A percentile compares a stretch with the other conserved stretches of the same genome.
Evolutionary conservation across 2,888 invertebrate genomes (phyloP).

Genomic region (Mongoloraphidia duomilia): DNA sequence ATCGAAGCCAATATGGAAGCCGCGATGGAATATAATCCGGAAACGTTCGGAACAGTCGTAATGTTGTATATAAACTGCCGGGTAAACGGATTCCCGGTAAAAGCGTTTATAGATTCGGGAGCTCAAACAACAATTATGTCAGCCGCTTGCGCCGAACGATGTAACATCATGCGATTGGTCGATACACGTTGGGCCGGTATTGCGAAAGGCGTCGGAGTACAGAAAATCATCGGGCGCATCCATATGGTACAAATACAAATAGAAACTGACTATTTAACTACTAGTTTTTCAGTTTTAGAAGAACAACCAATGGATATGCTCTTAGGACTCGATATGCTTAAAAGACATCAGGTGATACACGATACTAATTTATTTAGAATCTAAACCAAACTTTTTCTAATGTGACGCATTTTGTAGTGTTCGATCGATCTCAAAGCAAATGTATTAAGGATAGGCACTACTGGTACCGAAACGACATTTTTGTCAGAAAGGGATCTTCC

Average conservation of each 20-base stretch:
- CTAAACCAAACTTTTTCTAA: constrained; percentile 1
- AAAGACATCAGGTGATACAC: constrained; percentile 73
- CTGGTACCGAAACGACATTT: constrained; percentile 81
- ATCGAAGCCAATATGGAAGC: constrained; percentile 98
- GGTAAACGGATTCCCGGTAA: constrained; percentile 92
- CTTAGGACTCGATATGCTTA: constrained; percentile 92
- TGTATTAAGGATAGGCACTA: constrained; percentile 83
- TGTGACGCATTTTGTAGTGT: constrained; percentile 41
- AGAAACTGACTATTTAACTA: constrained; percentile 81
- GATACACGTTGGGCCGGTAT: constrained; percentile 92
- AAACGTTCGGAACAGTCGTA: constrained; percentile 92
- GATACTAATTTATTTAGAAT: background rate
- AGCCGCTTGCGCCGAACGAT: constrained; percentile 84
- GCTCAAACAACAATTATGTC: constrained; percentile 99
- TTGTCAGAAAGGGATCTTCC: constrained; percentile 60
- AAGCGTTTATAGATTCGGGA: constrained; percentile 96
- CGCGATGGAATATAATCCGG: constrained; percentile 97
- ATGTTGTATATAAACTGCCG: constrained; percentile 97
- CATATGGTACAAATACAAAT: constrained; percentile 97
- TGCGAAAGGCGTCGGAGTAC: constrained; percentile 94
- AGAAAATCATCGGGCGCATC: constrained; percentile 89
- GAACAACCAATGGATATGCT: constrained; percentile 98
- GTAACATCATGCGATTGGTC: constrained; percentile 78
- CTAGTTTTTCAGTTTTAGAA: constrained; percentile 91
- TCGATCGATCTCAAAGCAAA: constrained; percentile 83